These are phyloP conservation scores for Netta rufina DNA, from an alignment of 2,797 vertebrate genomes.

Conservation along the genomic window DNA sequence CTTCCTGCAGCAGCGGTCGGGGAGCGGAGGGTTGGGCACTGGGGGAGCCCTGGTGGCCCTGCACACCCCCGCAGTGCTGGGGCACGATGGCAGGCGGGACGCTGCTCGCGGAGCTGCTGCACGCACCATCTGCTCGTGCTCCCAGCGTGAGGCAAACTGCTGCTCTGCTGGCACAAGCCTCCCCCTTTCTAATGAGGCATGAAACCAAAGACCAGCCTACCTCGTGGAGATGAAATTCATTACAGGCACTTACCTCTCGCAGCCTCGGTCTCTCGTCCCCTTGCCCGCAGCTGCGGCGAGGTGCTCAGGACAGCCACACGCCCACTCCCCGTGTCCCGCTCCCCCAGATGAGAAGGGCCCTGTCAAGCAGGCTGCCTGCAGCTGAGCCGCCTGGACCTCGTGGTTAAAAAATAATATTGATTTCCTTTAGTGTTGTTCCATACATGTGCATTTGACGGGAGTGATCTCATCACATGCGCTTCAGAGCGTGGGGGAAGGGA, in stretches of 20 bases:
- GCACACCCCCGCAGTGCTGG: not conserved
- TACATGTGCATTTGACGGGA: not conserved
- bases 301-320: rapidly evolving
- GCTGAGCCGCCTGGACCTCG: constrained; percentile 24
- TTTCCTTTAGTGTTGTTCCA: constrained; percentile 33
- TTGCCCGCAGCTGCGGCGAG: not conserved
- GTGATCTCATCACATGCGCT: constrained; percentile 41
- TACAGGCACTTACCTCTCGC: not conserved
- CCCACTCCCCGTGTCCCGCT: not conserved
- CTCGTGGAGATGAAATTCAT: not conserved
- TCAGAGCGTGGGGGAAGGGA: constrained; percentile 25
- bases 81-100: not conserved
- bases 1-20: too few species aligned
- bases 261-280: not conserved
- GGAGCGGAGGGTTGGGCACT: not conserved
- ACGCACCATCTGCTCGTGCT: constrained; percentile 25
- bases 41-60: too few species aligned
- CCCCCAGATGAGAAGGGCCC: not conserved
- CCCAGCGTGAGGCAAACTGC: not conserved
- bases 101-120: not conserved
- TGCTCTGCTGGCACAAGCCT: constrained; percentile 10
- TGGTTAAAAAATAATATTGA: constrained; percentile 32
- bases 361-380: not conserved
- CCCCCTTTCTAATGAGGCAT: constrained; percentile 38
- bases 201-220: constrained; percentile 38